Base-by-base conservation (phyloP, 2,113 vertebrate genomes). In the Xiphorhynchus elegans region DNA sequence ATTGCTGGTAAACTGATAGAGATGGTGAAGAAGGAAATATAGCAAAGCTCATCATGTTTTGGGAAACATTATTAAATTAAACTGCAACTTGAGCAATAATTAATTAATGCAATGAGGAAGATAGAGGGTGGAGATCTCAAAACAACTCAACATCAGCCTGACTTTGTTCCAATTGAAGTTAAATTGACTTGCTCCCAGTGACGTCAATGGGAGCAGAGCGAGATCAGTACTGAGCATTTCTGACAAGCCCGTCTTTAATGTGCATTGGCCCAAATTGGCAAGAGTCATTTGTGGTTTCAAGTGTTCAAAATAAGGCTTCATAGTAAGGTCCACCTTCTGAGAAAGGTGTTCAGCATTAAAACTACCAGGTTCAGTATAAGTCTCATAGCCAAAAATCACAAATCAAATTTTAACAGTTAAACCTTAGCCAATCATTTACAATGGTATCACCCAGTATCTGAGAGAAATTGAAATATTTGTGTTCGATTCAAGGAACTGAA, bases 51-150 rank as follows among this genome's bases (percentile, higher is more conserved):
- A 92, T 90, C 58, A 84, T 85, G 67, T 90, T 93, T 94, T 39
- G 44, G 52, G 56, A 86, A 66, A 79, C 37, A 49, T 73, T 93
- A 96, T 96, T 95, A 94, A 92, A 96, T 90, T 96, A 94, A 84
- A 19, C 26, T 90, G 69, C 37, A 92, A 89, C 88, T 96, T 96
- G 92, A 86, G 88, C 92, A 96, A 96, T 89, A 93, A 93, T 84
- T 95, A 95, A 93, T 94, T 92, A 93, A 93, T 89, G 88, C 28
- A 87, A 88, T 72, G 88, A 24, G 17, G 90, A 95, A 95, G 76
- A 87, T 37, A 63, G 1, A 62, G 93, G 88, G 92, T 89, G 94
- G 94, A 87, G 90, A 93, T 87, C 90, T 91, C 69, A 93, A 90
- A 96, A 95, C 90, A 96, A 56, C 83, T 86, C 76, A 39, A 53